A percentile compares a stretch with the other conserved stretches of the same genome.
Evolutionary conservation across 35 echinoderm and acorn worm species (phyloP).

Genomic region (Lytechinus pictus): DNA sequence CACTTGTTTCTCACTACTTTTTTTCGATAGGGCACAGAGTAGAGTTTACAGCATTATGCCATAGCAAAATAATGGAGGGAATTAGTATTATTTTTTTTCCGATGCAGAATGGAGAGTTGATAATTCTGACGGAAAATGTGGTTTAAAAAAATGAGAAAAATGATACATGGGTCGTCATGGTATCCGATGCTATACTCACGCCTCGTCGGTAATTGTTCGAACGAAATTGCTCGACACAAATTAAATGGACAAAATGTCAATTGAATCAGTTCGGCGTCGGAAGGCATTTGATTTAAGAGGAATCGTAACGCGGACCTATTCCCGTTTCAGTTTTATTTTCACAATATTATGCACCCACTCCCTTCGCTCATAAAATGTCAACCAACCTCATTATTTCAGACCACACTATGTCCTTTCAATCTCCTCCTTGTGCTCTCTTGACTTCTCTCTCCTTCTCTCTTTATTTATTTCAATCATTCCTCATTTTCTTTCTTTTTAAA

Average conservation of each 20-base stretch:
- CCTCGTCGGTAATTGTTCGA: background rate
- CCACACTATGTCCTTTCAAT: background rate
- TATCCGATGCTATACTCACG: background rate
- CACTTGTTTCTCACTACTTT: no score
- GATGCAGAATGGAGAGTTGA: background rate
- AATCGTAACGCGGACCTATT: no score
- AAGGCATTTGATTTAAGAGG: background rate
- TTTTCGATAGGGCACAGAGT: background rate
- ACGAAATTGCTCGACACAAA: background rate
- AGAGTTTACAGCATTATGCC: background rate
- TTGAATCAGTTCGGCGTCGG: background rate
- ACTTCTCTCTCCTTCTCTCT: background rate
- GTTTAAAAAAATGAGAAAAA: background rate
- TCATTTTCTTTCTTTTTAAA: no score
- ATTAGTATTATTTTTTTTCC: background rate
- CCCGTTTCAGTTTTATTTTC: no score
- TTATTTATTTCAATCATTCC: background rate
- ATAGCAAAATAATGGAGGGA: background rate
- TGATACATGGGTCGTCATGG: background rate
- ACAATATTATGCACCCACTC: no score
- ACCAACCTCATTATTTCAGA: no score
- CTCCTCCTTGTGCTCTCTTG: background rate
- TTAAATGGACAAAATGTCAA: conserved; percentile 9
- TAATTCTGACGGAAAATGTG: background rate
- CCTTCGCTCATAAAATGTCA: background rate